phyloP scores from a whole-genome alignment of 2,113 vertebrate genomes.

The Tiliqua scincoides region DNA sequence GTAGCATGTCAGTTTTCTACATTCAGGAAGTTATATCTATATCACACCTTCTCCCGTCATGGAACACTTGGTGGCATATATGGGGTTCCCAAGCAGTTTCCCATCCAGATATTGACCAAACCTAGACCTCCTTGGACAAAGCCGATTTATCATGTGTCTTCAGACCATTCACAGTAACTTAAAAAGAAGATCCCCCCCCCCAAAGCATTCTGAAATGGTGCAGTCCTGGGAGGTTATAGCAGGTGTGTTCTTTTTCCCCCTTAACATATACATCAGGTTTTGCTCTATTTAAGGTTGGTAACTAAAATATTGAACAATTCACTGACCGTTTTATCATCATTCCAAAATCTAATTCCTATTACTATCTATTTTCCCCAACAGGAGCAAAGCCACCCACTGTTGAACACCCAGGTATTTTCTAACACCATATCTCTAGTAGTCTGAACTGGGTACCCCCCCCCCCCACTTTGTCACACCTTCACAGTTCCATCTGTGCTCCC shows the following conservation, averaged over 20 bases:
- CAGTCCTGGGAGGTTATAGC: background rate
- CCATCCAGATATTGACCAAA: no score
- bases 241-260: background rate
- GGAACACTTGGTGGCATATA: no score
- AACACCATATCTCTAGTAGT: background rate
- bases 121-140: no score
- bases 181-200: no score
- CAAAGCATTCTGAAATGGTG: background rate
- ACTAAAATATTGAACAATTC: constrained; percentile 5
- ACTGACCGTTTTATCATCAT: constrained; percentile 6
- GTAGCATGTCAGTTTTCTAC: no score
- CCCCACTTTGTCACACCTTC: constrained; percentile 66
- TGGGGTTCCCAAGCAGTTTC: no score
- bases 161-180: no score
- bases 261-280: background rate
- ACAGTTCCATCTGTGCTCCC: constrained; percentile 75
- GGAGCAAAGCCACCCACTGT: background rate
- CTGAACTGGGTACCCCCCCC: background rate
- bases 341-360: background rate
- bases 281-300: rapidly evolving
- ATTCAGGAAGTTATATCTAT: background rate
- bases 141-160: no score
- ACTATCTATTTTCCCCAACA: background rate
- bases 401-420: background rate
- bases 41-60: no score